These are phyloP conservation scores for Theocolax elegans DNA, from an alignment of 1,140 invertebrate species.

Conservation along the genomic window DNA sequence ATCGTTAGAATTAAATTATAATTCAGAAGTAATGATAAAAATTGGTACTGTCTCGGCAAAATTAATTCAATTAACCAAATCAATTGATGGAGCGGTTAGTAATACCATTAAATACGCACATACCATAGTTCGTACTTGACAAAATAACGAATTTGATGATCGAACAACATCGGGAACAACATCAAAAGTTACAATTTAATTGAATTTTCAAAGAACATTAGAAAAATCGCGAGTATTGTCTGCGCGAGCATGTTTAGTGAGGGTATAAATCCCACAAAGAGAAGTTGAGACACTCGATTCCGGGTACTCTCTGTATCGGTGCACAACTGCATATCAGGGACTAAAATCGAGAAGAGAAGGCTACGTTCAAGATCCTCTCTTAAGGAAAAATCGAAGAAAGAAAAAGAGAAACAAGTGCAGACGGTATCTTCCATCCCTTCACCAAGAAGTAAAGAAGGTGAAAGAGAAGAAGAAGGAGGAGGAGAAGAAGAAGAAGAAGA, in stretches of 20 bases:
- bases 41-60: too few relatives aligned
- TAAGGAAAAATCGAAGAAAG: conserved; percentile 17
- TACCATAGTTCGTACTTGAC: not conserved
- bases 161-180: too few relatives aligned
- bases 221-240: too few relatives aligned
- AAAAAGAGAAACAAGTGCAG: not conserved
- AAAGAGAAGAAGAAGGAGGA: conserved; percentile 11
- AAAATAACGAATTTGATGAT: too few relatives aligned
- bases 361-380: too few relatives aligned
- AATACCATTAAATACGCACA: not conserved
- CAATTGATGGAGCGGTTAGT: not conserved
- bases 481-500: conserved; percentile 2
- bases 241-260: too few relatives aligned
- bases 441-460: conserved; percentile 32
- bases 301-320: conserved; percentile 6
- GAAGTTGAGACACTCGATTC: not conserved
- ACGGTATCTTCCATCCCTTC: conserved; percentile 36
- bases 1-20: too few relatives aligned
- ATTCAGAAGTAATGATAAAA: too few relatives aligned
- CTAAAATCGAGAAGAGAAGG: conserved; percentile 13
- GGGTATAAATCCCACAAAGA: not conserved
- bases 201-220: too few relatives aligned
- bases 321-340: conserved; percentile 21
- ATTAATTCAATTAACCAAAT: not conserved
- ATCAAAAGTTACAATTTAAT: too few relatives aligned